Evolutionary conservation across 2,888 invertebrate species (phyloP), one percentile per base, ranked within the genome.

Genomic region (Oligia latruncula): DNA sequence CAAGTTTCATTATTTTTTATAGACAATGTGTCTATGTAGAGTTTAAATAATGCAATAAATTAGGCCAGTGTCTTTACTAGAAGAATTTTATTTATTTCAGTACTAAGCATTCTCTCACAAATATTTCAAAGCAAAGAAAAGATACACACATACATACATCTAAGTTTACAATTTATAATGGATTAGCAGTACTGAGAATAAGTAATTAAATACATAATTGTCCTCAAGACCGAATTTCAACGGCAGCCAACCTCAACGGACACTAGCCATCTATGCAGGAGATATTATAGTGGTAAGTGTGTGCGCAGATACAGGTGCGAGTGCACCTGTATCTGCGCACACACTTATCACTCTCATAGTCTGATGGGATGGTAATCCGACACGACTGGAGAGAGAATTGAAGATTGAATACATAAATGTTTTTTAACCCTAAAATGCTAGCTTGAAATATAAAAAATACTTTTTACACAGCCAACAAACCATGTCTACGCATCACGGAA

Each of bases 401-500:
- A 58, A 23, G 23, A 58, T 58, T 23, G 58, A 23, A 43, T 62
- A 29, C 2, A 29, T 55, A 40, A 23, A 9, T 40, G 40, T 40
- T 29, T 55, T 35, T 49, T 17, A 71, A 40, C 11, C 23, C 1
- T 23, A 74, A 29, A 40, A 71, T 29, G n/a, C 13, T 43, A 52
- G 40, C 13, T 43, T 72, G 40, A 70, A 70, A 52, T 52, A 52
- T 29, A 72, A 55, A n/a, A 29, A 8, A 0, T 2, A 6, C 4
- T 29, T 49, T 74, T 85, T 80, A 49, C 70, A 49, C 86, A 94
- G 93, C 87, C 72, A 89, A 95, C 71, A 89, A 83, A n/a, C 95
- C 98, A 3, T 95, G 94, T 82, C 93, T 98, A 64, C 94, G 95
- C 43, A 98, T 98, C 71, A 90, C 97, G 0, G 98, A 98, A 87